A percentile compares a stretch with the other conserved stretches of the same genome.
phyloP scores from a whole-genome alignment of 2,113 vertebrate species.

The Corvus cornix region DNA sequence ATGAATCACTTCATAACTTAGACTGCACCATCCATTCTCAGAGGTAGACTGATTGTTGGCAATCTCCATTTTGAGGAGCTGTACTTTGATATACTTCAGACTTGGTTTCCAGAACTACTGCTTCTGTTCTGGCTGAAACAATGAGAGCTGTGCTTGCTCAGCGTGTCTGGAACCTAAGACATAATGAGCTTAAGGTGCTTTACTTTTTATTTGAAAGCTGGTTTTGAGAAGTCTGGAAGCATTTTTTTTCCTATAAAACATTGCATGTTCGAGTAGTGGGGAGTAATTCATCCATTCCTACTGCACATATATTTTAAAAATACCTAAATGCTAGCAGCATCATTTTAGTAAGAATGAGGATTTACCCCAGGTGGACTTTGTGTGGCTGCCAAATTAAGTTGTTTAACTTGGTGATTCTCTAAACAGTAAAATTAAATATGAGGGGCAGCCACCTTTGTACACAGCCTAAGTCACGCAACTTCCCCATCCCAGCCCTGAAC shows the following conservation, averaged over 20 bases:
- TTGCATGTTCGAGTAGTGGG: background rate
- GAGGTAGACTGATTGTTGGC: background rate
- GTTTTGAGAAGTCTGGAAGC: background rate
- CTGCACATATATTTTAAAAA: background rate
- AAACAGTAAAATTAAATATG: background rate
- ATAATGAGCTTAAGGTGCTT: background rate
- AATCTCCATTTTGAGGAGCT: background rate
- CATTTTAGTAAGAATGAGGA: background rate
- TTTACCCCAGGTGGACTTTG: background rate
- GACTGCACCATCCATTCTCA: background rate
- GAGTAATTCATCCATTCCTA: background rate
- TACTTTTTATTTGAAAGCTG: background rate
- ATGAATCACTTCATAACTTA: slow-evolving; percentile 30
- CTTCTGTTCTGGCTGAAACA: background rate
- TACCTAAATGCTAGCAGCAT: background rate
- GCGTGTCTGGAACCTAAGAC: background rate
- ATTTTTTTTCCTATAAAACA: background rate
- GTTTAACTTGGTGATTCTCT: background rate
- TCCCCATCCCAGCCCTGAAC: background rate
- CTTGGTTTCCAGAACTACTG: background rate
- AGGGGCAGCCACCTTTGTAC: background rate
- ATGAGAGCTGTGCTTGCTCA: background rate
- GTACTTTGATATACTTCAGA: background rate
- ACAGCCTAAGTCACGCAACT: background rate
- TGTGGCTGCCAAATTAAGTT: background rate